Evolutionary conservation across 2,113 vertebrate species (phyloP).

Genomic region (Lucifuga dentata): DNA sequence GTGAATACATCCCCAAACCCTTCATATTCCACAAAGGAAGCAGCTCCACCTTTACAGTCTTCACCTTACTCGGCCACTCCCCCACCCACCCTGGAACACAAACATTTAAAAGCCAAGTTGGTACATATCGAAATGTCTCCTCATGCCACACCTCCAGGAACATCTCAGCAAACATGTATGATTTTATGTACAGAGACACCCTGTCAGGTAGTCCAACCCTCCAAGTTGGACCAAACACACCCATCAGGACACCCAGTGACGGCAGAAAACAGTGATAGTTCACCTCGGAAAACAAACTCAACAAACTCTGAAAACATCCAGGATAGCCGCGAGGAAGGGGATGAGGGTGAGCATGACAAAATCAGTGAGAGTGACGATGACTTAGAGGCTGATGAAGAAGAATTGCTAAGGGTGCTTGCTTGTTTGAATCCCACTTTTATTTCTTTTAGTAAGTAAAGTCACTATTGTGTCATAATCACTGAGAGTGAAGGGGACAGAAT

Average conservation of each 20-base stretch:
- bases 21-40: slow-evolving; percentile 10
- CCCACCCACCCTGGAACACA: slow-evolving; percentile 46
- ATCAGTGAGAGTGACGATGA: slow-evolving; percentile 54
- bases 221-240: slow-evolving; percentile 51
- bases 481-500: slow-evolving; percentile 19
- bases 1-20: slow-evolving; percentile 37
- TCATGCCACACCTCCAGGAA: slow-evolving; percentile 31
- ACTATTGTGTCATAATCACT: slow-evolving; percentile 32
- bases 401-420: slow-evolving; percentile 66
- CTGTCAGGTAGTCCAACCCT: slow-evolving; percentile 36
- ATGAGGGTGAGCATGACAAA: slow-evolving; percentile 43
- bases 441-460: slow-evolving; percentile 65
- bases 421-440: slow-evolving; percentile 68
- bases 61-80: slow-evolving; percentile 25
- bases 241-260: slow-evolving; percentile 8
- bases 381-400: slow-evolving; percentile 68
- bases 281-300: slow-evolving; percentile 21
- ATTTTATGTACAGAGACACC: slow-evolving; percentile 13
- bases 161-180: not conserved
- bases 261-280: not conserved
- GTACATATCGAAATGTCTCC: slow-evolving; percentile 48
- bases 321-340: not conserved
- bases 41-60: slow-evolving; percentile 22
- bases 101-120: slow-evolving; percentile 48
- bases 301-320: slow-evolving; percentile 28